Evolutionary conservation across 1,140 invertebrate species (phyloP), one percentile per base, ranked within the genome.

Genomic region (Leptopilina boulardi): DNA sequence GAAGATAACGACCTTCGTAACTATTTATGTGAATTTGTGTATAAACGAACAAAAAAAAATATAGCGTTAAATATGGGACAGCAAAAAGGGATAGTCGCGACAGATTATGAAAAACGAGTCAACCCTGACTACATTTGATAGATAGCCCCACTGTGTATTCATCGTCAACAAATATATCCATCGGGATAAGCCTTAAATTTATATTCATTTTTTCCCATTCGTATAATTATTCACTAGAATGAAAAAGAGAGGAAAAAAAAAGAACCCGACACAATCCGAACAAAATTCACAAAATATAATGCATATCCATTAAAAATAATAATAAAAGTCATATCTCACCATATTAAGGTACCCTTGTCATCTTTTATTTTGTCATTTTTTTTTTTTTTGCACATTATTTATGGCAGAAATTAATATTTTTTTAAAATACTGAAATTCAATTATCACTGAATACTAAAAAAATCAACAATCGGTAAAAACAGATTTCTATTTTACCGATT

Each of bases 91-190:
- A 26, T 66, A 66, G 23, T 66, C 59, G 59, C 59, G 59, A 66
- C 59, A 66, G 59, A 66, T 66, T 66, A 66, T 66, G 59, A 66
- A 66, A 66, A 66, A 66, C 59, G 59, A 66, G 59, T 66, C 59
- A 13, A n/a, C 59, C 59, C 59, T 66, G 59, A 34, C 59, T 66
- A 30, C 59, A 23, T 38, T 8, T 66, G 59, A 66, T 66, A 66
- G 59, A 66, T 66, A 66, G 26, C 59, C 10, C 59, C 23, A n/a
- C 10, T 23, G 59, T 66, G 59, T 30, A 30, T 66, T 66, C 21
- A 66, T 66, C 59, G 59, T 66, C 59, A 66, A 66, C 59, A 66
- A 66, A 66, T 66, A 66, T 66, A 66, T 66, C 59, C 26, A 66
- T 66, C 23, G 59, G 59, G 26, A 34, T 30, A 66, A 66, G 13